Evolutionary conservation across 2,113 vertebrate species (phyloP).

Genomic region (Cnemophilus loriae): DNA sequence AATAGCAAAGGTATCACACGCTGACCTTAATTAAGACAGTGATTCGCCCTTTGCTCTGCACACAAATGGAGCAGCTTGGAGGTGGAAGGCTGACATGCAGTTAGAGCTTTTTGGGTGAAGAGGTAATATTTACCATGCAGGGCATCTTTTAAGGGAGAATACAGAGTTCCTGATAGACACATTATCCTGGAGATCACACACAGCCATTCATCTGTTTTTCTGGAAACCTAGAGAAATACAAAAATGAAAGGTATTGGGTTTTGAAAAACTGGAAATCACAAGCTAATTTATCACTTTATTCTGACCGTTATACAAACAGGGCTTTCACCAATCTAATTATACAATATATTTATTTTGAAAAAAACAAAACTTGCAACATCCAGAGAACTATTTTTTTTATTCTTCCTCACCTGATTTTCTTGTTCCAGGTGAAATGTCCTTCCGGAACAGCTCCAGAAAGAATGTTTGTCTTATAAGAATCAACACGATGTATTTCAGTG

Average conservation of each 20-base stretch:
- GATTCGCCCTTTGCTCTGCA: slow-evolving; percentile 8
- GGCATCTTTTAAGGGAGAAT: background rate
- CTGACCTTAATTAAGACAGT: background rate
- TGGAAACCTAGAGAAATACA: background rate
- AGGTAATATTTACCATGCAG: background rate
- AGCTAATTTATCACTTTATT: background rate
- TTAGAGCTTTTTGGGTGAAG: background rate
- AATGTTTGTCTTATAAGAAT: background rate
- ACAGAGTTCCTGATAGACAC: background rate
- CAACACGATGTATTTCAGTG: background rate
- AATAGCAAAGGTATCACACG: background rate
- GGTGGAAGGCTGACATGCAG: background rate
- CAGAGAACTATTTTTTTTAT: background rate
- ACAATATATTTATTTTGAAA: background rate
- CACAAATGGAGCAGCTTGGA: background rate
- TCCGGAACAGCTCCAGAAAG: background rate
- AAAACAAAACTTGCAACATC: background rate
- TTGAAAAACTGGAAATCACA: background rate
- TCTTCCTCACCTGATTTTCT: background rate
- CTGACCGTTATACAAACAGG: background rate
- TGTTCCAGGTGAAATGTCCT: background rate
- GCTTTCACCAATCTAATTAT: background rate
- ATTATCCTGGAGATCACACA: background rate
- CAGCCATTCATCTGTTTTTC: background rate
- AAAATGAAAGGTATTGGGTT: background rate